Percentiles rank a stretch among this genome's conserved stretches.
These are phyloP conservation scores for Aphis gossypii DNA, from an alignment of 1,140 invertebrate species.

Conservation along the genomic window DNA sequence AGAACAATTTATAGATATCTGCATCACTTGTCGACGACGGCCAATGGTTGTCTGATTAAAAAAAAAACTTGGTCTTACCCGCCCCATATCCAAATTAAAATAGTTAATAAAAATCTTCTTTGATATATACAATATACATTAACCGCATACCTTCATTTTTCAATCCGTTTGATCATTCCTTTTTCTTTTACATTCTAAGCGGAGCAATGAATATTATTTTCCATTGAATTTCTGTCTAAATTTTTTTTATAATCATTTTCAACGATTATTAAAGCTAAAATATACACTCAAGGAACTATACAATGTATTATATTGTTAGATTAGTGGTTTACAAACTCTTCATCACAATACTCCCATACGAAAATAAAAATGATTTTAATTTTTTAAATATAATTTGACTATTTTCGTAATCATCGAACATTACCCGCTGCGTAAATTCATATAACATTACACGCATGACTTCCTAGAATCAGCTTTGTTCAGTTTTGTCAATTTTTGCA, in stretches of 20 bases:
- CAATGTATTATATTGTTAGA: neutral
- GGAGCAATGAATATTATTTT: neutral
- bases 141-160: neutral
- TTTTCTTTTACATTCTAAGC: neutral
- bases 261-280: neutral
- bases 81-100: neutral
- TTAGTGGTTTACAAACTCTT: neutral
- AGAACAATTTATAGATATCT: neutral
- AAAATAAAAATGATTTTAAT: neutral
- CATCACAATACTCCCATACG: neutral
- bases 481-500: neutral
- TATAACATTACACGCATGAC: neutral
- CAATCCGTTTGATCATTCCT: neutral
- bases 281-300: neutral
- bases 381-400: neutral
- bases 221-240: neutral
- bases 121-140: neutral
- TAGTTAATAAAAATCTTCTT: neutral
- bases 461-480: neutral
- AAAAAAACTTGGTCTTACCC: constrained; percentile 2
- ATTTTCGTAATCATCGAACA: neutral
- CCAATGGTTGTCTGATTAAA: neutral
- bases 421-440: neutral
- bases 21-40: neutral
- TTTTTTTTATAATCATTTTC: neutral